A percentile compares a stretch with the other conserved stretches of the same genome.
Evolutionary conservation across 2,888 invertebrate species (phyloP).

Genomic region (Odontocerum albicorne): DNA sequence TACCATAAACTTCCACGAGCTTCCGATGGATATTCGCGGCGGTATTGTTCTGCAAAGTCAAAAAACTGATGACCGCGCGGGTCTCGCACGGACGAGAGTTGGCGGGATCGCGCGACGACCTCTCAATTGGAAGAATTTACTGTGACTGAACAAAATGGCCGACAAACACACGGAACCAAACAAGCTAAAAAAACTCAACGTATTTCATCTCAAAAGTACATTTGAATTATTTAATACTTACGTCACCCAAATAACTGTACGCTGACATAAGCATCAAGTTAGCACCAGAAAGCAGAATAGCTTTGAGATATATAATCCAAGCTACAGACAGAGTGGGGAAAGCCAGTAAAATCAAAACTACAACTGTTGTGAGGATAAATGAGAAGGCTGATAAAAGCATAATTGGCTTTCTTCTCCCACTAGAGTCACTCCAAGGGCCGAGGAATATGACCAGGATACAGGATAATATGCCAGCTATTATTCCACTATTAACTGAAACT

Average conservation of each 20-base stretch:
- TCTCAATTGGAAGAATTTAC: too few relatives aligned
- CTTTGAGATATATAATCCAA: conserved; percentile 51
- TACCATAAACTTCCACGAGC: too few relatives aligned
- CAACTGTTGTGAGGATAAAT: conserved; percentile 54
- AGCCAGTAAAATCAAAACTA: conserved; percentile 49
- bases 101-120: too few relatives aligned
- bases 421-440: conserved; percentile 65
- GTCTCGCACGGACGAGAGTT: too few relatives aligned
- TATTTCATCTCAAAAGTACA: too few relatives aligned
- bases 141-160: too few relatives aligned
- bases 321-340: conserved; percentile 51
- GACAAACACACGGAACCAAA: too few relatives aligned
- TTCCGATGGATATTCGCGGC: too few relatives aligned
- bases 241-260: conserved; percentile 77
- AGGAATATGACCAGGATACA: conserved; percentile 61
- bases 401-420: conserved; percentile 59
- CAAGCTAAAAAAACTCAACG: too few relatives aligned
- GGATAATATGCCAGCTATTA: conserved; percentile 50
- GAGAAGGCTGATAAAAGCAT: conserved; percentile 59
- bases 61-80: too few relatives aligned
- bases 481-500: conserved; percentile 10
- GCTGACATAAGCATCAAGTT: conserved; percentile 74
- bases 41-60: too few relatives aligned
- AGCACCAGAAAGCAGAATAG: conserved; percentile 68
- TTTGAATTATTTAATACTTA: too few relatives aligned